Base-by-base conservation (phyloP, 2,888 invertebrate species). In the Geophilus truncorum region DNA sequence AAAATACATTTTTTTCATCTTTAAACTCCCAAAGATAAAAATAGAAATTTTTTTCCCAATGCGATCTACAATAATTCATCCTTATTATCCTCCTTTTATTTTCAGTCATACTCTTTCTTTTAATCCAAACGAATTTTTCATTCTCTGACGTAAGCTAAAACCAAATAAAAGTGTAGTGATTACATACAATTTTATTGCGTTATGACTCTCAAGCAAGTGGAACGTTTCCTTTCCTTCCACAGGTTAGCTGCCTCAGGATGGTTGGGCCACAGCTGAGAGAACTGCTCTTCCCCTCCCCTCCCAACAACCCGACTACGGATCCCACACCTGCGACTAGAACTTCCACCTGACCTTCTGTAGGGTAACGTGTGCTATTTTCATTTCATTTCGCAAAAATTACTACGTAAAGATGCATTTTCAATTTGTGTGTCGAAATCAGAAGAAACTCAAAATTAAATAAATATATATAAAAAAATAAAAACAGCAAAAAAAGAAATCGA, bases 191-290 rank as follows among this genome's bases (percentile, higher is more conserved):
- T 57, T 57, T 57, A 57, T 57, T 57, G 57, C 57, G 23, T 57
- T 57, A 57, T 57, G 57, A 57, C 57, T 57, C 57, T 57, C 57
- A 57, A 57, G 57, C 57, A 57, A 57, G 57, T 57, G 57, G 57
- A 57, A 21, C 57, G 57, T 78, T 78, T 78, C 32, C 79, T 79
- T 32, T 79, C 45, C 79, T 34, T 32, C 80, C 36, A 28, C 80
- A 80, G 80, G 62, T 70, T 80, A 70, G 62, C 80, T 70, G 80
- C 80, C 80, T 80, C 80, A 30, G 80, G 80, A 25, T 80, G 80
- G 80, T 62, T 80, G 80, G 80, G 80, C 45, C 80, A 80, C 80
- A 80, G 80, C 80, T 80, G 80, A 80, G 80, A 70, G 80, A 80
- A 62, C 30, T 70, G 80, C 80, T 80, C 75, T 40, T 80, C 80